These are phyloP conservation scores for Meganola albula DNA, from an alignment of 2,888 invertebrate species.

Conservation along the genomic window DNA sequence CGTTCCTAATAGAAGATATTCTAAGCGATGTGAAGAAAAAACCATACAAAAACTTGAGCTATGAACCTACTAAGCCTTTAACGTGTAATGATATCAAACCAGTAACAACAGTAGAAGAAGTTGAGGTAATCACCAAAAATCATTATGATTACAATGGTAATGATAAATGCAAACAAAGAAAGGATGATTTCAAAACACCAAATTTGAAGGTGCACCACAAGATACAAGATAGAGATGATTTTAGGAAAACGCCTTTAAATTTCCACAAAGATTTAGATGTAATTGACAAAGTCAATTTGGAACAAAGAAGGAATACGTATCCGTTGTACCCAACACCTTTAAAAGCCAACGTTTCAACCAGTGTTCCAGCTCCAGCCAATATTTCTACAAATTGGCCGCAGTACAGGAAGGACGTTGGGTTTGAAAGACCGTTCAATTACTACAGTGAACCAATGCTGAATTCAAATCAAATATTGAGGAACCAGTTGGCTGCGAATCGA, in stretches of 20 bases:
- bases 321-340: constrained; percentile 60
- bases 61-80: constrained; percentile 45
- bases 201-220: too few species aligned
- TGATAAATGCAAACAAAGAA: constrained; percentile 40
- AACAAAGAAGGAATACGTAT: constrained; percentile 55
- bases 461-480: constrained; percentile 51
- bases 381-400: constrained; percentile 40
- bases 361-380: too few species aligned
- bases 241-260: too few species aligned
- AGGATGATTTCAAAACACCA: too few species aligned
- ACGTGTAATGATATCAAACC: constrained; percentile 31
- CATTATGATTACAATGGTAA: constrained; percentile 34
- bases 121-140: constrained; percentile 18
- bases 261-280: neutral
- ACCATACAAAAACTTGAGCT: constrained; percentile 43
- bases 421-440: constrained; percentile 46
- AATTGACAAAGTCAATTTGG: constrained; percentile 36
- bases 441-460: constrained; percentile 58
- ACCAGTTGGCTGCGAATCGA: constrained; percentile 54
- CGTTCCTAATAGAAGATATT: constrained; percentile 66
- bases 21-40: constrained; percentile 50
- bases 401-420: constrained; percentile 42
- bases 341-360: constrained; percentile 38
- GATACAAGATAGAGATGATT: too few species aligned
- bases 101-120: constrained; percentile 7